These are phyloP conservation scores for Ctenicera cuprea DNA, from an alignment of 2,888 invertebrate species.

Conservation along the genomic window DNA sequence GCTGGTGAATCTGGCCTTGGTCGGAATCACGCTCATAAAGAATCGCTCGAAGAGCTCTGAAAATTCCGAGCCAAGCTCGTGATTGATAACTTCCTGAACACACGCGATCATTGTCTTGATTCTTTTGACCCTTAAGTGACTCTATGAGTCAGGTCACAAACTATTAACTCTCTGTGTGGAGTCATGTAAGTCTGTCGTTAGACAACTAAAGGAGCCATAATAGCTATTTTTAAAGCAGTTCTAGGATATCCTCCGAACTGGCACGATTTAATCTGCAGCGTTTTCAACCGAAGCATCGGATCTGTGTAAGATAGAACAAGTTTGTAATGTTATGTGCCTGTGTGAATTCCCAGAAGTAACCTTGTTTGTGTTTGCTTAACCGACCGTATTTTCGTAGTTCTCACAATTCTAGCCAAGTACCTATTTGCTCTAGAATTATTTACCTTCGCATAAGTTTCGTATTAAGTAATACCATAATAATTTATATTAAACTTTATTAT, in stretches of 20 bases:
- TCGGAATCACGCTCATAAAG: constrained; percentile 18
- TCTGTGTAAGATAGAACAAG: constrained; percentile 46
- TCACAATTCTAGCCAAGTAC: constrained; percentile 45
- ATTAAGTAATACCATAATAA: constrained; percentile 14
- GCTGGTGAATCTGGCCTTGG: constrained; percentile 44
- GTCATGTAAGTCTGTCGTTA: background rate
- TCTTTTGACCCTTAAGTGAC: constrained; percentile 56
- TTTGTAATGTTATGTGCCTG: constrained; percentile 42
- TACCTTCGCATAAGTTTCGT: constrained; percentile 45
- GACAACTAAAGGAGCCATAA: background rate
- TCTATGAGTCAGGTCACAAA: constrained; percentile 35
- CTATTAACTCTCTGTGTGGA: constrained; percentile 30
- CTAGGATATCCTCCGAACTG: constrained; percentile 44
- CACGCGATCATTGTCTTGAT: constrained; percentile 54
- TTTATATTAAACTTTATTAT: constrained; percentile 21
- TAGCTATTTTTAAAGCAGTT: constrained; percentile 35
- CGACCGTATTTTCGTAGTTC: constrained; percentile 52
- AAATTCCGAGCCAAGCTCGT: constrained; percentile 35
- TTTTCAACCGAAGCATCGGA: constrained; percentile 43
- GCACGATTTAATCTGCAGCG: constrained; percentile 45
- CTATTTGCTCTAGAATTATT: constrained; percentile 34
- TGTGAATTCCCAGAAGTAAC: constrained; percentile 53
- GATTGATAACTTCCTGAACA: constrained; percentile 61
- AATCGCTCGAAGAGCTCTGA: constrained; percentile 26
- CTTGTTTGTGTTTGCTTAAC: constrained; percentile 55